Base-by-base conservation (phyloP, 2,113 vertebrate species). In the Aramus guarauna region DNA sequence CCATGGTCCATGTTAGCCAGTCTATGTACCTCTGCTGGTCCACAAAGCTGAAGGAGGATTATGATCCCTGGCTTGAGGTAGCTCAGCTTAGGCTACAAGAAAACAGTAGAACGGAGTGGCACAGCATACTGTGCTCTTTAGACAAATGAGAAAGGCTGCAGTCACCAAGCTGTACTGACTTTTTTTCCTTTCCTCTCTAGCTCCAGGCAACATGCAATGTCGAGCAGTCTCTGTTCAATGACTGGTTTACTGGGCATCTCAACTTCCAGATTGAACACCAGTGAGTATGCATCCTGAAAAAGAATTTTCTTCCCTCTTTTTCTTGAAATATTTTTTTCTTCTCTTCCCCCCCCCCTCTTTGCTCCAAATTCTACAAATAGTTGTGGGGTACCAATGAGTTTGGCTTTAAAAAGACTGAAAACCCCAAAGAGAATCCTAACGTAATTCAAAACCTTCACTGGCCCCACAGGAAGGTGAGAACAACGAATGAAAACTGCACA, bases 211-310 rank as follows among this genome's bases (percentile, higher is more conserved):
- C 98, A 1, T 98, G 98, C 85, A 98, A 98, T 0, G 86, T 98
- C 23, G 93, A 98, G 43, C 98, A 98, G 68, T 98, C 98, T 0
- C 88, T 98, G 74, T 98, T 98, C 96, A 98, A 98, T 15, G 98
- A 98, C 89, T 98, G 98, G 98, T 98, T 98, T 85, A 98, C 98
- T 2, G 98, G 98, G n/a, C 98, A 98, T 36, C 97, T 98, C 60
- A 98, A 98, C 94, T 98, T 98, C 94, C 98, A 98, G 92, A 98
- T 98, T 4, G 97, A 98, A 78, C 98, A 98, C 24, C 98, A 98
- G 98, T 98, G 59, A 98, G 98, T 98, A 63, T 5, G 4, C 34
- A 26, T 19, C 5, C 27, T 10, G 1, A 29, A 15, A 62, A 56
- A 27, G 59, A 27, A 72, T 73, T 47, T 72, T 55, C 41, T 74